Conservation (phyloP, 1,140 invertebrate genomes). For the Chlorops oryzae region DNA sequence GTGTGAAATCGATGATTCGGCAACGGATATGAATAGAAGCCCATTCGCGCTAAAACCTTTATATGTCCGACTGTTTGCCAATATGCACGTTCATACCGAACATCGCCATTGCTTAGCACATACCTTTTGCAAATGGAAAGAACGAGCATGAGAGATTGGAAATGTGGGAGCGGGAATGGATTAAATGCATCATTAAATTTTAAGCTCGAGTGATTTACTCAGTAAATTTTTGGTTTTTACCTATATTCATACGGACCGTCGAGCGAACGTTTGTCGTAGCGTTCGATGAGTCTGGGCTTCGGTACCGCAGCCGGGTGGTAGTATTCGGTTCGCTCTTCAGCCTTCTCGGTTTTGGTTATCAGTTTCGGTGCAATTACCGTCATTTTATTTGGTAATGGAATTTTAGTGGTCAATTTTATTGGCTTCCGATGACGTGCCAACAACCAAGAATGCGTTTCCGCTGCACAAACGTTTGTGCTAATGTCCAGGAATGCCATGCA, state of each 20-base stretch:
- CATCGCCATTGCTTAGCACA: constrained; percentile 34
- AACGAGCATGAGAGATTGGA: background rate
- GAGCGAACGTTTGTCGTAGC: constrained; percentile 22
- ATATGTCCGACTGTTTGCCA: constrained; percentile 32
- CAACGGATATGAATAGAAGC: constrained; percentile 35
- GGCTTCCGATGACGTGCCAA: too few relatives aligned
- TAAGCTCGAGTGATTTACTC: background rate
- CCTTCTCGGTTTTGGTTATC: too few relatives aligned
- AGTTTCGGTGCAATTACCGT: too few relatives aligned
- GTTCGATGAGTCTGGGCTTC: constrained; percentile 22
- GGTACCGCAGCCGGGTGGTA: constrained; percentile 18
- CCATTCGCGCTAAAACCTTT: constrained; percentile 28
- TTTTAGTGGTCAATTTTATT: too few relatives aligned
- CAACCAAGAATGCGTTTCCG: too few relatives aligned
- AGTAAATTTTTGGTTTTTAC: constrained; percentile 13
- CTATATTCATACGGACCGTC: constrained; percentile 37
- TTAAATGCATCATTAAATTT: background rate
- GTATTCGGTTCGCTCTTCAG: too few relatives aligned
- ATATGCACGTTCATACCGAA: constrained; percentile 38
- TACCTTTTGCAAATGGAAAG: constrained; percentile 19
- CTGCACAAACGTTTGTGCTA: too few relatives aligned
- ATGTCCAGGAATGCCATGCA: too few relatives aligned
- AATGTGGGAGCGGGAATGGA: background rate
- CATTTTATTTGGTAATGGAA: too few relatives aligned
- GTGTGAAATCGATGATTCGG: constrained; percentile 27